phyloP scores from a whole-genome alignment of 2,113 vertebrate species.

The Brachyhypopomus gauderio region DNA sequence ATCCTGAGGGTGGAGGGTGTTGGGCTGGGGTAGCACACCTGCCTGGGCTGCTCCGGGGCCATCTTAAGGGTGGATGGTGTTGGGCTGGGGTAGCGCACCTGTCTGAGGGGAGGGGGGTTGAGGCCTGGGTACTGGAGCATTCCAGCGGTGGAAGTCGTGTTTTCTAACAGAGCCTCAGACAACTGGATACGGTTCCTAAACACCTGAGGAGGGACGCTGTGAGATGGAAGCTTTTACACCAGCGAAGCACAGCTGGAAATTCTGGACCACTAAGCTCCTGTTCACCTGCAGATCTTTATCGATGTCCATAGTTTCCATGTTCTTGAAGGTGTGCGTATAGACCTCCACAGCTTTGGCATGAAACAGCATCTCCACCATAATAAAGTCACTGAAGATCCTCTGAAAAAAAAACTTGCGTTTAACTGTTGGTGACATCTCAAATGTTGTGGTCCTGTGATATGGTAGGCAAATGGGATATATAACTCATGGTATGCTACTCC shows the following conservation, averaged over 20 bases:
- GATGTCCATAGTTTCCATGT: slow-evolving; percentile 70
- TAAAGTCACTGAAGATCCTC: slow-evolving; percentile 80
- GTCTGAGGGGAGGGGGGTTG: slow-evolving; percentile 47
- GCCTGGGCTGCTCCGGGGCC: background rate
- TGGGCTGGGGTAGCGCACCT: slow-evolving; percentile 11
- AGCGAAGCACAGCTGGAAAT: background rate
- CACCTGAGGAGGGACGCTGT: slow-evolving; percentile 46
- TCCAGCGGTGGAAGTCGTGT: slow-evolving; percentile 1
- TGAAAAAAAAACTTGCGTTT: slow-evolving; percentile 44
- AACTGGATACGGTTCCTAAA: slow-evolving; percentile 66
- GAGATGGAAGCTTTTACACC: background rate
- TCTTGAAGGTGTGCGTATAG: slow-evolving; percentile 77
- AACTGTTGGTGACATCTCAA: too few species aligned
- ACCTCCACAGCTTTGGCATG: slow-evolving; percentile 83
- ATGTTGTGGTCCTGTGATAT: background rate
- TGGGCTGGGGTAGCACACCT: slow-evolving; percentile 24
- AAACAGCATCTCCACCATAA: slow-evolving; percentile 84
- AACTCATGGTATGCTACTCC: background rate
- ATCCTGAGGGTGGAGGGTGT: slow-evolving; percentile 8
- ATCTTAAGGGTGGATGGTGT: background rate
- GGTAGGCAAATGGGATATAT: background rate
- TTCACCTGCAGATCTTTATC: slow-evolving; percentile 81
- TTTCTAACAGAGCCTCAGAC: slow-evolving; percentile 10
- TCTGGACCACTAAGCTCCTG: background rate
- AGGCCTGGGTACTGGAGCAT: slow-evolving; percentile 17